Conservation (phyloP, 2,113 vertebrate genomes). For the Oreochromis spilurus region DNA sequence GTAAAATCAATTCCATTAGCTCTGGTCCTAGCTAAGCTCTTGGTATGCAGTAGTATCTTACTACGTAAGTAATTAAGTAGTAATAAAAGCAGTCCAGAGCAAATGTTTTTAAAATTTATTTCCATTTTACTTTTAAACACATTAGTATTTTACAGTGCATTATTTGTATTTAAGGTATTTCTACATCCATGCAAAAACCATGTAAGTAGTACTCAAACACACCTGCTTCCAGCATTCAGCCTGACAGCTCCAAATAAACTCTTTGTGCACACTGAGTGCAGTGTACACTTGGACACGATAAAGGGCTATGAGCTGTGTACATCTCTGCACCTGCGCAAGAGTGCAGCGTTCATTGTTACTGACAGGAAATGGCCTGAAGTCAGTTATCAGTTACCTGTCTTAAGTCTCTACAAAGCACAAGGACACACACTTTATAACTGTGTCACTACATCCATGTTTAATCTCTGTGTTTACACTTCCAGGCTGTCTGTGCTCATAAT, state of each 20-base stretch:
- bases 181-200: not conserved
- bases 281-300: not conserved
- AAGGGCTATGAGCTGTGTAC: not conserved
- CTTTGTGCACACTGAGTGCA: not conserved
- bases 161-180: not conserved
- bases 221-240: not conserved
- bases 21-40: not conserved
- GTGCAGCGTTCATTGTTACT: not conserved
- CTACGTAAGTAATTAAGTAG: not conserved
- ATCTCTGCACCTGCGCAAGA: not conserved
- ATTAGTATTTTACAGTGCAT: not conserved
- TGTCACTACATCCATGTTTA: not conserved
- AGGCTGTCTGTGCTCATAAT: not conserved
- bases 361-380: not conserved
- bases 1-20: not conserved
- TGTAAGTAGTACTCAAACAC: not conserved
- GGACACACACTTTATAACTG: not conserved
- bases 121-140: not conserved
- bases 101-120: not conserved
- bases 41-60: not conserved
- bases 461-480: not conserved
- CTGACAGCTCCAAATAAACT: not conserved
- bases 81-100: not conserved
- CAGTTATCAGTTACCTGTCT: constrained; percentile 3
- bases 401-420: not conserved